A percentile compares a stretch with the other conserved stretches of the same genome.
These are phyloP conservation scores for Cygnus atratus DNA, from an alignment of 2,113 vertebrate species.

Conservation along the genomic window DNA sequence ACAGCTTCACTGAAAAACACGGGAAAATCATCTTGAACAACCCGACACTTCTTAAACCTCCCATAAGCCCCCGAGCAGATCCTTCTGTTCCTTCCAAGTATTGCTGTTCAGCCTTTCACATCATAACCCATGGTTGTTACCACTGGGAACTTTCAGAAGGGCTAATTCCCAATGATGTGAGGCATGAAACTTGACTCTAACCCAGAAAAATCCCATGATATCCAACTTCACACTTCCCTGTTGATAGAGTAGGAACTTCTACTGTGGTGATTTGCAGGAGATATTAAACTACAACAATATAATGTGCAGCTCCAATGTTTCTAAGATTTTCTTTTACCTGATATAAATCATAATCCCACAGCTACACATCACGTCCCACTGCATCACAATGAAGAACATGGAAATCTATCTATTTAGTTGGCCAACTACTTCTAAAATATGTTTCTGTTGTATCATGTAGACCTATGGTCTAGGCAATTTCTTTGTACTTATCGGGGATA, in stretches of 20 bases:
- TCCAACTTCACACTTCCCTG: neutral
- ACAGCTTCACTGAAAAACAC: neutral
- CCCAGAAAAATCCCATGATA: neutral
- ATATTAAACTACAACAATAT: neutral
- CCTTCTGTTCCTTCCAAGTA: neutral
- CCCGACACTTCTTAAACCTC: neutral
- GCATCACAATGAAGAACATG: neutral
- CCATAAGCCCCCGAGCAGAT: neutral
- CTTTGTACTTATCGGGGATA: neutral
- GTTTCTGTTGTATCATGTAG: neutral
- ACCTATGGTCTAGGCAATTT: neutral
- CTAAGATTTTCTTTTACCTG: neutral
- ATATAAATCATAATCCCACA: neutral
- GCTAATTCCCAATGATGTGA: neutral
- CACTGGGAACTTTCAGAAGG: neutral
- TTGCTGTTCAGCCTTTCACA: neutral
- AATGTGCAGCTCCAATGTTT: neutral
- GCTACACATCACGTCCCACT: neutral
- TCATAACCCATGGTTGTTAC: neutral
- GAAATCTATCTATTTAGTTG: neutral
- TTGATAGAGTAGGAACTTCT: neutral
- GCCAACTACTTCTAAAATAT: neutral
- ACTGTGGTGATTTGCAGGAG: neutral
- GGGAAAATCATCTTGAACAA: neutral
- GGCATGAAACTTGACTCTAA: neutral